These are phyloP conservation scores for Arctia plantaginis DNA, from an alignment of 2,888 invertebrate species.

Conservation along the genomic window DNA sequence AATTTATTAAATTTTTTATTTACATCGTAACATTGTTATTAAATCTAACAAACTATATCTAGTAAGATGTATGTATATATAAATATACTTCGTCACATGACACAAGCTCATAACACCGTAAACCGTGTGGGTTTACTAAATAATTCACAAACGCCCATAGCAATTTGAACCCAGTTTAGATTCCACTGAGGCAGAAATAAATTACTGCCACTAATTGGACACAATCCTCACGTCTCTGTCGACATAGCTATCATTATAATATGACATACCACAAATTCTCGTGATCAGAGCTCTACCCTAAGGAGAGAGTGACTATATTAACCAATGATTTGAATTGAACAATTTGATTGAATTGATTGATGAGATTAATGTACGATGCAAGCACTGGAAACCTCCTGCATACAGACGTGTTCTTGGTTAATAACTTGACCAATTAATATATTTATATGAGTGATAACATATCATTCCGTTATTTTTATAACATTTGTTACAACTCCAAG, in stretches of 20 bases:
- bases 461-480: neutral
- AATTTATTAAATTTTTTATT: no score
- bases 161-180: neutral
- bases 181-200: constrained; percentile 9
- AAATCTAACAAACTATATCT: no score
- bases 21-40: no score
- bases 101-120: neutral
- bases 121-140: neutral
- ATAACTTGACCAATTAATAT: neutral
- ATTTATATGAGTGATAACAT: neutral
- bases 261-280: neutral
- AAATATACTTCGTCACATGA: neutral
- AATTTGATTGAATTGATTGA: no score
- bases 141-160: neutral
- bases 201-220: constrained; percentile 10
- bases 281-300: neutral
- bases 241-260: neutral
- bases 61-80: no score
- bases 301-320: neutral
- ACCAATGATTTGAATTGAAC: no score
- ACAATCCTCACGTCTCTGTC: neutral
- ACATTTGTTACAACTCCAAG: neutral
- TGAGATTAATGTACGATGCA: neutral
- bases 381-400: neutral
- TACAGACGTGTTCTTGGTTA: neutral